A percentile compares a stretch with the other conserved stretches of the same genome.
Conservation (phyloP, 2,113 vertebrate genomes). For the Crotalus helleri region DNA sequence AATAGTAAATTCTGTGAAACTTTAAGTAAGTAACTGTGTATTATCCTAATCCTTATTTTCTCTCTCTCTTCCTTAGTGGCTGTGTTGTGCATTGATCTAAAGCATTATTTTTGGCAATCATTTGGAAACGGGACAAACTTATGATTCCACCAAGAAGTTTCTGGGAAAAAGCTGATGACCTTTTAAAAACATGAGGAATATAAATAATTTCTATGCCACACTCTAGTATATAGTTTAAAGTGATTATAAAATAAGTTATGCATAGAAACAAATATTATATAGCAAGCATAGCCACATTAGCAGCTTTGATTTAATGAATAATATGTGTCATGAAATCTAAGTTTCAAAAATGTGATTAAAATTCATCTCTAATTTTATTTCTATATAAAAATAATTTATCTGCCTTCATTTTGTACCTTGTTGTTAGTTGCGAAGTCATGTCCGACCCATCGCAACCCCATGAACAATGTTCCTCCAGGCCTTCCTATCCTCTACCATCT, state of each 20-base stretch:
- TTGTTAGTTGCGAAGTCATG: no score
- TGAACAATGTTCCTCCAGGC: no score
- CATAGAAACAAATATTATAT: background rate
- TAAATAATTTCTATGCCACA: background rate
- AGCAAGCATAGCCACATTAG: background rate
- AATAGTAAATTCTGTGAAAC: background rate
- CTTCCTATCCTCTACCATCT: no score
- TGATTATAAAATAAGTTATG: background rate
- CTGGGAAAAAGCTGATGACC: background rate
- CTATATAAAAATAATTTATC: background rate
- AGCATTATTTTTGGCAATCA: background rate
- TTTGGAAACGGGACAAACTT: background rate
- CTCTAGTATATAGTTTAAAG: background rate
- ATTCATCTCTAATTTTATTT: background rate
- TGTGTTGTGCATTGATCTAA: slow-evolving; percentile 55
- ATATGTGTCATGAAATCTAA: background rate
- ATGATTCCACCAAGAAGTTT: background rate
- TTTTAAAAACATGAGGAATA: background rate
- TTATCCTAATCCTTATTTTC: background rate
- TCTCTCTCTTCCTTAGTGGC: slow-evolving; percentile 51
- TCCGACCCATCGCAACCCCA: no score
- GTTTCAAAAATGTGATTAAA: background rate
- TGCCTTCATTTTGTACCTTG: background rate
- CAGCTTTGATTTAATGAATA: background rate
- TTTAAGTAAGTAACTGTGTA: background rate